These are phyloP conservation scores for Cylloceria caligata DNA, from an alignment of 2,888 invertebrate species.

Conservation along the genomic window DNA sequence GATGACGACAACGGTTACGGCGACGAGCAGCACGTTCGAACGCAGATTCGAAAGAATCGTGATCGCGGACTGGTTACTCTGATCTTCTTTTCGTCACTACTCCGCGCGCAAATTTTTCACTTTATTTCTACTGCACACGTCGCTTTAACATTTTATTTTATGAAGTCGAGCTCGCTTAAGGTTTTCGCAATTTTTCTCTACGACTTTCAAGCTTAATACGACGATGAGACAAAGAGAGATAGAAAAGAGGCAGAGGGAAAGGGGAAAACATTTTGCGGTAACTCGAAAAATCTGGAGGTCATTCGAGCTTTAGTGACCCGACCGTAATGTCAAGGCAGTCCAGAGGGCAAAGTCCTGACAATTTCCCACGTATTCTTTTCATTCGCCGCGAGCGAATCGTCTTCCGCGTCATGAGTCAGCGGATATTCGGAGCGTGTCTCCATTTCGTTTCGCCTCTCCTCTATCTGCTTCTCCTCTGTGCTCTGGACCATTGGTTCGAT, in stretches of 20 bases:
- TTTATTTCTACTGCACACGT: slow-evolving; percentile 15
- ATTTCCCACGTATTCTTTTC: slow-evolving; percentile 60
- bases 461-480: neutral
- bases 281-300: slow-evolving; percentile 53
- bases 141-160: slow-evolving; percentile 13
- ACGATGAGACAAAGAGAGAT: neutral
- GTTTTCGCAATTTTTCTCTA: slow-evolving; percentile 28
- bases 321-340: neutral
- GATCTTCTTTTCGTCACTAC: neutral
- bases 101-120: slow-evolving; percentile 21
- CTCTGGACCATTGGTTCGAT: neutral
- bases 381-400: slow-evolving; percentile 59
- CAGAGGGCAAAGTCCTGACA: slow-evolving; percentile 50
- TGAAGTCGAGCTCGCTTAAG: neutral
- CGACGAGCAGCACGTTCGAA: neutral
- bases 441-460: slow-evolving; percentile 45
- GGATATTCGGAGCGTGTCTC: slow-evolving; percentile 63
- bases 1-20: slow-evolving; percentile 10
- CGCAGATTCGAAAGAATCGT: slow-evolving; percentile 40
- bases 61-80: neutral
- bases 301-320: slow-evolving; percentile 15
- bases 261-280: neutral
- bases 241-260: neutral
- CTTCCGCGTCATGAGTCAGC: slow-evolving; percentile 65
- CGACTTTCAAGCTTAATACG: slow-evolving; percentile 18